Conservation (phyloP, 2,113 vertebrate genomes). For the Scomber scombrus region DNA sequence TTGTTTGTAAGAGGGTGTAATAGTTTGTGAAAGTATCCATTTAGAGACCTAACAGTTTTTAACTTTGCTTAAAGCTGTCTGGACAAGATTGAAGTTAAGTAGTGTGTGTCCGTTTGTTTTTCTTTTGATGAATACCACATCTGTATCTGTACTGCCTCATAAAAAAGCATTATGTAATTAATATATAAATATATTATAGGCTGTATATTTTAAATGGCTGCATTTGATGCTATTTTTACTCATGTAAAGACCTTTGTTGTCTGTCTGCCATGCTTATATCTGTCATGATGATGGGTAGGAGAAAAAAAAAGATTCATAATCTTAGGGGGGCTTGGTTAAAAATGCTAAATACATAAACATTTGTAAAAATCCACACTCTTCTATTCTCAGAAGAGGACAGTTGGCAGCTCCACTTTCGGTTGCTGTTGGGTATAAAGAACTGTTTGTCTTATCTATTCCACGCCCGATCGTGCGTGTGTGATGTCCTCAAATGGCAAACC, state of each 20-base stretch:
- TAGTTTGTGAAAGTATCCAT: no score
- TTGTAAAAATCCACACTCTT: conserved; percentile 53
- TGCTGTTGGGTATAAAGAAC: conserved; percentile 57
- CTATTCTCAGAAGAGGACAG: conserved; percentile 66
- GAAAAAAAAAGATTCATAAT: conserved; percentile 2
- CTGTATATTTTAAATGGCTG: conserved; percentile 20
- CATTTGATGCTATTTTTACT: conserved; percentile 30
- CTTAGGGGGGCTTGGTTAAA: conserved; percentile 27
- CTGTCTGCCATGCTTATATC: neutral
- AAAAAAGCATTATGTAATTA: conserved; percentile 1
- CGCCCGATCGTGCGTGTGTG: conserved; percentile 47
- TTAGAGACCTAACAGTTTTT: no score
- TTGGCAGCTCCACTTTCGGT: conserved; percentile 55
- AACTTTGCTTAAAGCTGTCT: no score
- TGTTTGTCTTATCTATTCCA: conserved; percentile 66
- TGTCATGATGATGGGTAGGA: neutral
- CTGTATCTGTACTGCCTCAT: neutral
- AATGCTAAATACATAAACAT: conserved; percentile 61
- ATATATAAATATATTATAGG: conserved; percentile 29
- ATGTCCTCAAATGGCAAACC: conserved; percentile 72
- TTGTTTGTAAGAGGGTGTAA: no score
- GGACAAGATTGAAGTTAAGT: no score
- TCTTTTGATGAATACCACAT: neutral
- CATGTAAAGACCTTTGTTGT: conserved; percentile 14
- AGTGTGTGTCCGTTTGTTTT: no score